Evolutionary conservation across 1,140 invertebrate species (phyloP), one percentile per base, ranked within the genome.

Genomic region (Euura lappo): DNA sequence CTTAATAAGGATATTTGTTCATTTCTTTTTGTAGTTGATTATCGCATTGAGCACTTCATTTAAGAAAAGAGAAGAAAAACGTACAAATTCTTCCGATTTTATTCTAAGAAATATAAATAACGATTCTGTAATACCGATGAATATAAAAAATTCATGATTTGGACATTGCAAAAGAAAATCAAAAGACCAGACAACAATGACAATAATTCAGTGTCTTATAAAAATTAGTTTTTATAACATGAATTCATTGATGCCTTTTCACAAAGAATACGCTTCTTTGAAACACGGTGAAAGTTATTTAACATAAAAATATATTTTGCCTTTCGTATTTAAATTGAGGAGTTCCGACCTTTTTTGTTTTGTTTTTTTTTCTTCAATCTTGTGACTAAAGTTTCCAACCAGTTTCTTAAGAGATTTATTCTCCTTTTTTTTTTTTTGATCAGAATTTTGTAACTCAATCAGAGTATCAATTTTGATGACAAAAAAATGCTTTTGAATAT

Each of bases 11-110:
- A n/a, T 60, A 60, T 60, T 60, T n/a, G 51, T 60, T 60, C 1
- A 11, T 60, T n/a, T 11, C 13, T 60, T n/a, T 8, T 6, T 60
- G 13, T 11, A 3, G 8, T 60, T 5, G 13, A 60, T 60, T 60
- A 60, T 60, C 6, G 51, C 51, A 60, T 60, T 60, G 51, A 60
- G 51, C 51, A 60, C 51, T 60, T 60, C 51, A 60, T 60, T 60
- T 11, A 60, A 11, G 13, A 11, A 60, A 60, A 3, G 8, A 11
- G 3, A 60, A 60, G 10, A 60, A 60, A 11, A 60, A 11, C 13
- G 51, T 60, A 8, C 10, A n/a, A 60, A 11, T 60, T 11, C 3
- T 60, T 8, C 6, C 6, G 10, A n/a, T 11, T 3, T 11, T 60
- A 11, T 8, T 60, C 4, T 3, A 60, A n/a, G 13, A n/a, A 8